Evolutionary conservation across 2,797 vertebrate genomes (phyloP).

Genomic region (Otolemur crassicaudatus): DNA sequence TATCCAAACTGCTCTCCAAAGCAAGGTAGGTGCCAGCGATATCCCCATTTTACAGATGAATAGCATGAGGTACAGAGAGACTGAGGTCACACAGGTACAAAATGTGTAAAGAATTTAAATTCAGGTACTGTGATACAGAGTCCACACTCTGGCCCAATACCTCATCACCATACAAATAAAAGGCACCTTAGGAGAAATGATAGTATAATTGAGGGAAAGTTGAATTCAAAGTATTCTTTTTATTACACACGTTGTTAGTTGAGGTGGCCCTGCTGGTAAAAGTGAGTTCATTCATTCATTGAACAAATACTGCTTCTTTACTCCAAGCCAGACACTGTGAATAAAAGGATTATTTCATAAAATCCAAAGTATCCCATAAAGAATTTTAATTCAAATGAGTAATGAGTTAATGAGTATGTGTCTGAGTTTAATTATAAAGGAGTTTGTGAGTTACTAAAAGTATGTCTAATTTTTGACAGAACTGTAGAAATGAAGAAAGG

Average conservation of each 20-base stretch:
- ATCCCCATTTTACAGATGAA: background rate
- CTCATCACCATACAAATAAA: background rate
- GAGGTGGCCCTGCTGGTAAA: background rate
- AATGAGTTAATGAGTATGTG: constrained; percentile 27
- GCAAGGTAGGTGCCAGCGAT: background rate
- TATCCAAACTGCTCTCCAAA: background rate
- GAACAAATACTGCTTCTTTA: background rate
- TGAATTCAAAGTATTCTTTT: background rate
- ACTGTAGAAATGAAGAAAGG: background rate
- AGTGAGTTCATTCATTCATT: background rate
- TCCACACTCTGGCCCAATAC: background rate
- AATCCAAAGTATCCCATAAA: background rate
- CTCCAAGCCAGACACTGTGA: background rate
- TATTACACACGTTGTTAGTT: background rate
- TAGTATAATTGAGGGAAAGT: background rate
- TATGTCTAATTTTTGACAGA: background rate
- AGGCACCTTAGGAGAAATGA: background rate
- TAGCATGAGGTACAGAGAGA: background rate
- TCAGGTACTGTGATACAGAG: background rate
- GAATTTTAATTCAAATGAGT: constrained; percentile 46
- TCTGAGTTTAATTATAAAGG: constrained; percentile 32
- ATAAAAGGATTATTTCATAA: background rate
- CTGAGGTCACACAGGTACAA: background rate
- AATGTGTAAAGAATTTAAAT: background rate
- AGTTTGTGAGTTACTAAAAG: background rate